Evolutionary conservation across 2,797 vertebrate species (phyloP), one percentile per base, ranked within the genome.

Genomic region (Typhlichthys subterraneus): DNA sequence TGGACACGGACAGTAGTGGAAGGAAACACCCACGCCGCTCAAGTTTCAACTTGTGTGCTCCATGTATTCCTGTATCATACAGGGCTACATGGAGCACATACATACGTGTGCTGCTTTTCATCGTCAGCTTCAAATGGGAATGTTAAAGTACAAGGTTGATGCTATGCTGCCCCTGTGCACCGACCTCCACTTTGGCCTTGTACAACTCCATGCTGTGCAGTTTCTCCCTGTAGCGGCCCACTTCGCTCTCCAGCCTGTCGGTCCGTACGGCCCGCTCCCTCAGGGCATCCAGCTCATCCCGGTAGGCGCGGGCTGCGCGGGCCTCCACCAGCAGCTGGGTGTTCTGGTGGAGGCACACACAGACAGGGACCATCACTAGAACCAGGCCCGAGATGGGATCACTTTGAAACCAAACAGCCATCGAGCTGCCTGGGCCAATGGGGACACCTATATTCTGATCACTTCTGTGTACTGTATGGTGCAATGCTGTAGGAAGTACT

Each of bases 141-240:
- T 0, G 12, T 46, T 12, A 17, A 46, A 12, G 11, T n/a, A 48
- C 2, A 12, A 48, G 4, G 9, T 10, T 10, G 47, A 10, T n/a
- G 11, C 4, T 12, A 48, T 48, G 19, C 51, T 17, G 15, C 11
- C 12, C 7, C 51, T 19, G 2, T 52, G n/a, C 7, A 52, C 6
- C 10, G 13, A 96, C 96, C 95, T 98, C 96, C 83, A 96, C 91
- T 92, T 96, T 95, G 86, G 95, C 92, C 78, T 94, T 97, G 89
- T 95, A 96, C 87, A 97, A 95, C 81, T 97, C 95, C 70, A 97
- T 95, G 87, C 96, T 95, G 63, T 96, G 95, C 57, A 98, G 92
- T 19, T 94, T 92, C 64, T 98, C 96, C 65, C 94, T 93, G 80
- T 96, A 97, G 59, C 96, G 95, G 69, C 86, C 87, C 81, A 96